Percentiles rank a stretch among this genome's conserved stretches.
phyloP scores from a whole-genome alignment of 2,113 vertebrate genomes.

The Promerops cafer region DNA sequence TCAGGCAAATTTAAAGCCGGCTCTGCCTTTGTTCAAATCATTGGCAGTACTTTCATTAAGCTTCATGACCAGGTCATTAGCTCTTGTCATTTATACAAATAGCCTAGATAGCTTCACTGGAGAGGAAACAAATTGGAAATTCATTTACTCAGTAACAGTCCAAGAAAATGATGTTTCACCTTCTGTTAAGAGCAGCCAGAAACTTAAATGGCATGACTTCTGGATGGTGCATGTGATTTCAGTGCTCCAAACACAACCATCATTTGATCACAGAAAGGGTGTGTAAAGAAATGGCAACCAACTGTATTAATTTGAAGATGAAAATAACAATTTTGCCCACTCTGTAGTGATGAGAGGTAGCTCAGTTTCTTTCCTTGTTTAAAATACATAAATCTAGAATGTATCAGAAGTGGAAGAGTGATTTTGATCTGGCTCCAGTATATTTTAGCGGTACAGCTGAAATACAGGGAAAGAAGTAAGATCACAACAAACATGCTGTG shows the following conservation, averaged over 20 bases:
- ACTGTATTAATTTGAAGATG: background rate
- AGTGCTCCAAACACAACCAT: background rate
- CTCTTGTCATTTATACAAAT: background rate
- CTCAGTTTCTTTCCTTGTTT: background rate
- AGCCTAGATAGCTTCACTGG: background rate
- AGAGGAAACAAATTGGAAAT: background rate
- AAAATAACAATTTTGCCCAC: background rate
- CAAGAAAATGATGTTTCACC: background rate
- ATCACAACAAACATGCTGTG: background rate
- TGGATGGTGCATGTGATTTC: background rate
- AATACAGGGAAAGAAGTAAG: background rate
- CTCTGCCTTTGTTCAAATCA: background rate
- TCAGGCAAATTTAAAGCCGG: background rate
- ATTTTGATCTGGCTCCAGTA: background rate
- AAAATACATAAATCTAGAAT: background rate
- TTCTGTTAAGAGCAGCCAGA: background rate
- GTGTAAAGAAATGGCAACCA: background rate
- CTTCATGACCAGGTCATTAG: background rate
- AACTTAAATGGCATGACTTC: background rate
- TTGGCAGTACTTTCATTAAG: background rate
- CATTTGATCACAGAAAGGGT: background rate
- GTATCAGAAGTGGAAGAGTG: background rate
- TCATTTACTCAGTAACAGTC: background rate
- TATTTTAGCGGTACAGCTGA: fast-evolving
- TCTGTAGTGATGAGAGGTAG: background rate